phyloP scores from a whole-genome alignment of 2,113 vertebrate genomes.

The Forbesichthys agassizii region DNA sequence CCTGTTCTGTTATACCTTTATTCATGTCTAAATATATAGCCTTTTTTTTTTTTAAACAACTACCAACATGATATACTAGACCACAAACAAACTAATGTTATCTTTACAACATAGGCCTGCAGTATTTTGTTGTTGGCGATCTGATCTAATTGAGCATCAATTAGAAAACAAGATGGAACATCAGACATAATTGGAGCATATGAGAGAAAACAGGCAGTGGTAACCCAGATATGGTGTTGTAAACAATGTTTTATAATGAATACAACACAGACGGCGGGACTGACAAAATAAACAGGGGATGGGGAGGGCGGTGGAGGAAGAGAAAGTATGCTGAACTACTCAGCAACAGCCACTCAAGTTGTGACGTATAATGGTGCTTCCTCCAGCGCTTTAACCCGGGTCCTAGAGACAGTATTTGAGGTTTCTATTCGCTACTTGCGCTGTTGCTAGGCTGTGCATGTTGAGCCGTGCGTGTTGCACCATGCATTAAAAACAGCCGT shows the following conservation, averaged over 20 bases:
- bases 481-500: constrained; percentile 64
- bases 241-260: constrained; percentile 68
- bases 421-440: constrained; percentile 83
- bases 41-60: too few relatives aligned
- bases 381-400: constrained; percentile 78
- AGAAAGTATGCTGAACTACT: constrained; percentile 76
- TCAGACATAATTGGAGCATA: background rate
- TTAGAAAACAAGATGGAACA: constrained; percentile 15
- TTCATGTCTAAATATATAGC: background rate
- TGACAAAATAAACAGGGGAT: constrained; percentile 71
- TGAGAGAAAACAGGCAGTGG: background rate
- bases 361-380: constrained; percentile 79
- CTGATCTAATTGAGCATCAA: background rate
- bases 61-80: too few relatives aligned
- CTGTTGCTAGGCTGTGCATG: constrained; percentile 81
- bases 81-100: background rate
- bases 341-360: constrained; percentile 81
- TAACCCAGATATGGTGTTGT: constrained; percentile 41
- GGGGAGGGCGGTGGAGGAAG: constrained; percentile 22
- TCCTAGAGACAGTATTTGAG: constrained; percentile 81
- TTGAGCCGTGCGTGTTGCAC: constrained; percentile 62
- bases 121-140: background rate
- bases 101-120: background rate
- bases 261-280: constrained; percentile 61
- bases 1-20: background rate